A percentile compares a stretch with the other conserved stretches of the same genome.
Conservation (phyloP, 2,888 invertebrate genomes). For the Platypus cylindrus region DNA sequence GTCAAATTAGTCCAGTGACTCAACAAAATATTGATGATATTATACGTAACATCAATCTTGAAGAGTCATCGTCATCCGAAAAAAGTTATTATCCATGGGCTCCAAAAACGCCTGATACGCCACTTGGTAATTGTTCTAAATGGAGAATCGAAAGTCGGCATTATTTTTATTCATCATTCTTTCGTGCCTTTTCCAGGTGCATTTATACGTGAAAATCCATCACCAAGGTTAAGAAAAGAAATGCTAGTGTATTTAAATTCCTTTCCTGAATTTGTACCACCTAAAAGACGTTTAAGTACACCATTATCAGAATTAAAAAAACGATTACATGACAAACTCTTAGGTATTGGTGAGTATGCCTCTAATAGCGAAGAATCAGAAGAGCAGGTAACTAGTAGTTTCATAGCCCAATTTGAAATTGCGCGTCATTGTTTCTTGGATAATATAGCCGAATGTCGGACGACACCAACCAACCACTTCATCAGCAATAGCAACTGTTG, state of each 20-base stretch:
- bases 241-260: conserved; percentile 38
- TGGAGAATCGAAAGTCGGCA: too few relatives aligned
- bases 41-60: not conserved
- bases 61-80: not conserved
- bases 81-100: conserved; percentile 25
- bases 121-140: conserved; percentile 19
- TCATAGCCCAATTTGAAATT: not conserved
- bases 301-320: conserved; percentile 45
- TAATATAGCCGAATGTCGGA: not conserved
- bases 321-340: conserved; percentile 33
- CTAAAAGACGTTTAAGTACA: conserved; percentile 21
- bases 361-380: not conserved
- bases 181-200: conserved; percentile 40
- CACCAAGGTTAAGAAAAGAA: conserved; percentile 38
- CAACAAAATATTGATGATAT: too few relatives aligned
- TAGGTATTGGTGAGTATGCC: conserved; percentile 12
- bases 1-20: too few relatives aligned
- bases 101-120: conserved; percentile 41
- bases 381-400: not conserved
- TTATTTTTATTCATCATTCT: too few relatives aligned
- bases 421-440: not conserved
- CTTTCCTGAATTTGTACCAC: conserved; percentile 35
- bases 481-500: not conserved
- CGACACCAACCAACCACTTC: not conserved
- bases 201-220: conserved; percentile 37